Percentiles rank a stretch among this genome's conserved stretches.
Evolutionary conservation across 2,888 invertebrate genomes (phyloP).

Genomic region (Biston stratarius): DNA sequence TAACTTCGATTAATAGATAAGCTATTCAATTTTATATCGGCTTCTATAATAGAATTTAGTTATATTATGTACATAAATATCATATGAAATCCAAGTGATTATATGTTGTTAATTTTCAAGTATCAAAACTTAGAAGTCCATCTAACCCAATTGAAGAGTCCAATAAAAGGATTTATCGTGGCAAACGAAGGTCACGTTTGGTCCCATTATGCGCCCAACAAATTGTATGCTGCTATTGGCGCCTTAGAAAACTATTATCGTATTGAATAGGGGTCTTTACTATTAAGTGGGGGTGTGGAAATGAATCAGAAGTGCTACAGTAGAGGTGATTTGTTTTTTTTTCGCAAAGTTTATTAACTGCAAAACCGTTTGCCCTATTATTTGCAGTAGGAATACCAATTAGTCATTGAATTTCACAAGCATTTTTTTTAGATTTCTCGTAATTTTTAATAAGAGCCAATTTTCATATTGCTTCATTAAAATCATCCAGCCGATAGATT

Average conservation of each 20-base stretch:
- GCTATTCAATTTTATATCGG: too few species aligned
- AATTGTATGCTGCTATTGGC: slow-evolving; percentile 59
- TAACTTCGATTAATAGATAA: too few species aligned
- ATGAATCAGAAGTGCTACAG: slow-evolving; percentile 36
- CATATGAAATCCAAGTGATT: too few species aligned
- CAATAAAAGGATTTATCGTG: slow-evolving; percentile 71
- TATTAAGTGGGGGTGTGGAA: slow-evolving; percentile 34
- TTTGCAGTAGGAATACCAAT: background rate
- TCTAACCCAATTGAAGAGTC: slow-evolving; percentile 65
- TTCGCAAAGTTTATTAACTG: slow-evolving; percentile 27
- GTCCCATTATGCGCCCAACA: slow-evolving; percentile 63
- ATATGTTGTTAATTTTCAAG: slow-evolving; percentile 3
- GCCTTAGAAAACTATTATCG: slow-evolving; percentile 63
- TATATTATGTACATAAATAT: too few species aligned
- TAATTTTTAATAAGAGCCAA: too few species aligned
- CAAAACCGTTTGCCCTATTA: background rate
- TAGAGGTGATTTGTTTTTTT: slow-evolving; percentile 40
- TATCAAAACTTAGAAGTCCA: slow-evolving; percentile 59
- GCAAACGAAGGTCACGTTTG: slow-evolving; percentile 72
- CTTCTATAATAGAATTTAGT: too few species aligned
- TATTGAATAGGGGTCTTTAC: slow-evolving; percentile 40
- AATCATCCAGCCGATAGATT: too few species aligned
- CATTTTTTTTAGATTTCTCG: too few species aligned
- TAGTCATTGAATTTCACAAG: too few species aligned
- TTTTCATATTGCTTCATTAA: too few species aligned